These are phyloP conservation scores for Pocillopora damicornis DNA, from an alignment of 64 coral and sea anemone genomes.

Conservation along the genomic window DNA sequence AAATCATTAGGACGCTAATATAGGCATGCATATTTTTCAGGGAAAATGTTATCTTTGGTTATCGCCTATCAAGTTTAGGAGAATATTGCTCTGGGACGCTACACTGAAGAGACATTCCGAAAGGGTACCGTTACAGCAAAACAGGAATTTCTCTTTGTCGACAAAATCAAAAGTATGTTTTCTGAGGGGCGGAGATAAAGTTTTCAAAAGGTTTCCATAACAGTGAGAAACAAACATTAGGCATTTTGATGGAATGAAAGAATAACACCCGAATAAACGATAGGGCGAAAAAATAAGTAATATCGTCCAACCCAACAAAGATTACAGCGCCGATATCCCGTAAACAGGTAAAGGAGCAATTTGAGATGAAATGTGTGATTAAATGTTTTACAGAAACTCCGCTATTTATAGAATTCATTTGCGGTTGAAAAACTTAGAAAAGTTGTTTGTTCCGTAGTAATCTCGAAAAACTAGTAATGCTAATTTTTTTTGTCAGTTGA, in stretches of 20 bases:
- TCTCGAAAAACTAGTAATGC: constrained; percentile 27
- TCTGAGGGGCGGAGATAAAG: not conserved
- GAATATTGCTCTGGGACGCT: constrained; percentile 6
- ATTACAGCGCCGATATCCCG: not conserved
- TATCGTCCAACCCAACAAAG: not conserved
- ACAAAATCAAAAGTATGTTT: constrained; percentile 16
- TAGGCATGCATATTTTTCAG: constrained; percentile 23
- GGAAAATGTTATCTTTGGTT: constrained; percentile 13
- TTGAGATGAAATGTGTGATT: constrained; percentile 31
- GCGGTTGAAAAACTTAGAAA: not conserved
- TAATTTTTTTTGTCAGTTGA: not conserved
- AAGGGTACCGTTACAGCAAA: not conserved
- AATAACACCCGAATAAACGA: not conserved
- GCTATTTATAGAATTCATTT: constrained; percentile 12
- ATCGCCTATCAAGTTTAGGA: not conserved
- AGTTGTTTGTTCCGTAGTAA: constrained; percentile 33
- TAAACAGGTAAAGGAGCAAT: constrained; percentile 3
- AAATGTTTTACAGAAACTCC: not conserved
- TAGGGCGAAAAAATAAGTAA: not conserved
- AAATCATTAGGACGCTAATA: constrained; percentile 8
- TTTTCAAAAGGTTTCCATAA: constrained; percentile 43
- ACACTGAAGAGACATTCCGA: not conserved
- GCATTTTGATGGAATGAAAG: constrained; percentile 26
- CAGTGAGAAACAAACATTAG: constrained; percentile 18
- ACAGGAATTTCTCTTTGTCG: not conserved